Evolutionary conservation across 2,797 vertebrate genomes (phyloP).

Genomic region (Sebastes hubbsi): DNA sequence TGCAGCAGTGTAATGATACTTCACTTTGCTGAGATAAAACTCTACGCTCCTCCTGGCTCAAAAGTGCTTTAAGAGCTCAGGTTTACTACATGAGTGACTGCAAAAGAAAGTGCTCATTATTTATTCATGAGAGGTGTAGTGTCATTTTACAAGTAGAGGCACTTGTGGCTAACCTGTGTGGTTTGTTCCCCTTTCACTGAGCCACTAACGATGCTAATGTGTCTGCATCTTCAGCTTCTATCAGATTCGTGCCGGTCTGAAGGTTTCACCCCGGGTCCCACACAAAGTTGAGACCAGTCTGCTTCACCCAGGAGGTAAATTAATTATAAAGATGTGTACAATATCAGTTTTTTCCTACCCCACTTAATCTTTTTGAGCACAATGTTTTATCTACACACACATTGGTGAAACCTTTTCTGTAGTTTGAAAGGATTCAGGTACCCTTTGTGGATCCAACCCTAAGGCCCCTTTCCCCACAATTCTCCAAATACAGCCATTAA

Average conservation of each 20-base stretch:
- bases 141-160: slow-evolving; percentile 58
- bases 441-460: neutral
- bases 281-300: slow-evolving; percentile 96
- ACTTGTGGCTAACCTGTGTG: slow-evolving; percentile 36
- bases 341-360: neutral
- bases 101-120: slow-evolving; percentile 73
- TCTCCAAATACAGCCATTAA: neutral
- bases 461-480: neutral
- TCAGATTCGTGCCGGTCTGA: slow-evolving; percentile 93
- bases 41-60: slow-evolving; percentile 15
- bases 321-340: neutral
- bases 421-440: neutral
- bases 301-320: slow-evolving; percentile 90
- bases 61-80: slow-evolving; percentile 59
- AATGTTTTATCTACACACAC: neutral
- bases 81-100: slow-evolving; percentile 71
- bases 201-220: neutral
- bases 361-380: too few relatives aligned
- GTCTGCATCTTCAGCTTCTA: slow-evolving; percentile 87
- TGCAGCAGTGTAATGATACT: slow-evolving; percentile 15
- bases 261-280: slow-evolving; percentile 93
- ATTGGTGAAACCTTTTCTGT: neutral
- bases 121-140: slow-evolving; percentile 65
- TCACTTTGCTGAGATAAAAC: slow-evolving; percentile 25
- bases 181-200: slow-evolving; percentile 39